Conservation (phyloP, 2,888 invertebrate species). For the Pharmacophagus antenor region DNA sequence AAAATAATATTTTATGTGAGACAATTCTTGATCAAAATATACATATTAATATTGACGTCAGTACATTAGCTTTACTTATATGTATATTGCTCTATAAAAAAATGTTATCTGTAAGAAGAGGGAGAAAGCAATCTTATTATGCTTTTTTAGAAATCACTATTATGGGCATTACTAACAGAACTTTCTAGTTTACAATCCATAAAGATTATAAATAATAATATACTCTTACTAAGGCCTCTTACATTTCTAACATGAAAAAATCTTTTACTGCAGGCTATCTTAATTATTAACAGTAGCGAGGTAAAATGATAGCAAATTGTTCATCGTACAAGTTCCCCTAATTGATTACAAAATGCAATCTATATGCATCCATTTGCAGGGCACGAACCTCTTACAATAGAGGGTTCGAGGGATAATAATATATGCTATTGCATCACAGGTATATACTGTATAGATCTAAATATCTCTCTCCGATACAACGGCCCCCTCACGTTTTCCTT, state of each 20-base stretch:
- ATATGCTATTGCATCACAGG: slow-evolving; percentile 3
- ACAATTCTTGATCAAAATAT: too few species aligned
- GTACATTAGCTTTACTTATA: too few species aligned
- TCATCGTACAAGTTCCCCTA: slow-evolving; percentile 29
- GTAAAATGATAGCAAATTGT: slow-evolving; percentile 25
- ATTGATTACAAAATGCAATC: slow-evolving; percentile 31
- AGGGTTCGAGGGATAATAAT: slow-evolving; percentile 27
- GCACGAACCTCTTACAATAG: slow-evolving; percentile 24
- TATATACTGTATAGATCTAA: slow-evolving; percentile 12
- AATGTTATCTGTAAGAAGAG: too few species aligned
- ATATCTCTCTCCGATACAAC: slow-evolving; percentile 8
- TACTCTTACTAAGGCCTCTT: background rate
- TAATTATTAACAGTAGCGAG: slow-evolving; percentile 25
- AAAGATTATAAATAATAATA: background rate
- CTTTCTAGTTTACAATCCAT: background rate
- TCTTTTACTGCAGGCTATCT: slow-evolving; percentile 25
- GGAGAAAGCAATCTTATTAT: background rate
- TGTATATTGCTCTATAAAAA: too few species aligned
- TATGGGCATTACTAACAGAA: background rate
- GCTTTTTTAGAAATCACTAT: background rate
- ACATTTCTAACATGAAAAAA: background rate
- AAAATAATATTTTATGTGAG: too few species aligned
- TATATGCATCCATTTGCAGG: slow-evolving; percentile 28
- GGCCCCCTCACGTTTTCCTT: slow-evolving; percentile 9
- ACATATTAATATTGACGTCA: too few species aligned